Evolutionary conservation across 2,113 vertebrate species (phyloP).

Genomic region (Nesogale talazaci): DNA sequence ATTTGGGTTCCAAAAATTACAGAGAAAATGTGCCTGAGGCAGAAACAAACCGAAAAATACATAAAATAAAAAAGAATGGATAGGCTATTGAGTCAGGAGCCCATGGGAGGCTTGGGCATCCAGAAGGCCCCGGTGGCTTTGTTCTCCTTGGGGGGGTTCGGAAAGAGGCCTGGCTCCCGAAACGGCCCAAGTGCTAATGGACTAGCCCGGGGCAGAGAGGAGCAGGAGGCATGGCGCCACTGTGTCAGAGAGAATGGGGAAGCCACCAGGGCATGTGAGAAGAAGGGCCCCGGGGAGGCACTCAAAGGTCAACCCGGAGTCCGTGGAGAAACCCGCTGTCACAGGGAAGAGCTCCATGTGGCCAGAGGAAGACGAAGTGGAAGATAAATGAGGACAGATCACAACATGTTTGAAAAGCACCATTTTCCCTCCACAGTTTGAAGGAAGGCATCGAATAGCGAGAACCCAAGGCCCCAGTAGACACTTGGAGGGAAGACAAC

Average conservation of each 20-base stretch:
- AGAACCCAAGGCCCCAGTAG: background rate
- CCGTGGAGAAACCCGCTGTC: conserved; percentile 29
- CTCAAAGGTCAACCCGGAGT: conserved; percentile 21
- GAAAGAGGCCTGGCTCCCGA: conserved; percentile 17
- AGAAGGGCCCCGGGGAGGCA: background rate
- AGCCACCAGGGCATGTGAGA: background rate
- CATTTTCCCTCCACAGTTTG: background rate
- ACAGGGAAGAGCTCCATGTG: background rate
- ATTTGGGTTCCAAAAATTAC: conserved; percentile 83
- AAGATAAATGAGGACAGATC: background rate
- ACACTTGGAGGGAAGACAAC: background rate
- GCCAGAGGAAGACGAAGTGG: background rate
- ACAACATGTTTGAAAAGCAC: background rate
- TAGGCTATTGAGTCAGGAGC: conserved; percentile 14
- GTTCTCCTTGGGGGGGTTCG: background rate
- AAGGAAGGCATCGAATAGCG: background rate
- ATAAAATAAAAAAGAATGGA: background rate
- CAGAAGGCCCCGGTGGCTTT: background rate
- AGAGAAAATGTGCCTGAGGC: conserved; percentile 79
- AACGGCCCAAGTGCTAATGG: background rate
- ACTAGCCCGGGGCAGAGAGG: background rate
- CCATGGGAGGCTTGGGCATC: conserved; percentile 13
- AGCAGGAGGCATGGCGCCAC: background rate
- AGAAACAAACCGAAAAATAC: conserved; percentile 75
- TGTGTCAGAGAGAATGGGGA: background rate